phyloP scores from a whole-genome alignment of 2,797 vertebrate species.

The Oceanodroma leucorhoa region DNA sequence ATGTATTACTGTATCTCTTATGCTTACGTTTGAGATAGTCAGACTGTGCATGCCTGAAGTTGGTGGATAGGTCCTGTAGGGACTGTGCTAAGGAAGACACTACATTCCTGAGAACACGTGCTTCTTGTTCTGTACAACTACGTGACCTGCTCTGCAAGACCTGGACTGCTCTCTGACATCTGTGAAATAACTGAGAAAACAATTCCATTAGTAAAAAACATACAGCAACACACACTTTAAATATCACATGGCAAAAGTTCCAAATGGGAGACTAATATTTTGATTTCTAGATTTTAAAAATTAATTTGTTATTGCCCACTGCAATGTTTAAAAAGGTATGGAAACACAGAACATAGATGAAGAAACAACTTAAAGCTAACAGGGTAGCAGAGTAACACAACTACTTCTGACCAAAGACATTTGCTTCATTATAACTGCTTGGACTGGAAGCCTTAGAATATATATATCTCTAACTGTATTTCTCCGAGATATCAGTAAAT shows the following conservation, averaged over 20 bases:
- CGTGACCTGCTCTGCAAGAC: conserved; percentile 87
- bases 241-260: background rate
- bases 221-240: background rate
- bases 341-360: background rate
- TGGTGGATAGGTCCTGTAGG: conserved; percentile 92
- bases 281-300: background rate
- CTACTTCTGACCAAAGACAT: background rate
- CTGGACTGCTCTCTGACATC: conserved; percentile 93
- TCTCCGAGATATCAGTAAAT: background rate
- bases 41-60: conserved; percentile 93
- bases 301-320: background rate
- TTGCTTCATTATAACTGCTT: background rate
- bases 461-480: background rate
- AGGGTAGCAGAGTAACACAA: background rate
- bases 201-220: background rate
- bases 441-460: background rate
- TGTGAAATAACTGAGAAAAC: conserved; percentile 91
- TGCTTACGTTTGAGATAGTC: conserved; percentile 95
- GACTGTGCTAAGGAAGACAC: conserved; percentile 92
- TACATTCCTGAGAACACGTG: conserved; percentile 90
- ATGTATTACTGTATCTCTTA: background rate
- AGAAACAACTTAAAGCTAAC: background rate
- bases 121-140: conserved; percentile 92
- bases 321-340: background rate
- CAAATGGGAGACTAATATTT: background rate